Evolutionary conservation across 2,113 vertebrate species (phyloP), one percentile per base, ranked within the genome.

Genomic region (Syngnathus scovelli): DNA sequence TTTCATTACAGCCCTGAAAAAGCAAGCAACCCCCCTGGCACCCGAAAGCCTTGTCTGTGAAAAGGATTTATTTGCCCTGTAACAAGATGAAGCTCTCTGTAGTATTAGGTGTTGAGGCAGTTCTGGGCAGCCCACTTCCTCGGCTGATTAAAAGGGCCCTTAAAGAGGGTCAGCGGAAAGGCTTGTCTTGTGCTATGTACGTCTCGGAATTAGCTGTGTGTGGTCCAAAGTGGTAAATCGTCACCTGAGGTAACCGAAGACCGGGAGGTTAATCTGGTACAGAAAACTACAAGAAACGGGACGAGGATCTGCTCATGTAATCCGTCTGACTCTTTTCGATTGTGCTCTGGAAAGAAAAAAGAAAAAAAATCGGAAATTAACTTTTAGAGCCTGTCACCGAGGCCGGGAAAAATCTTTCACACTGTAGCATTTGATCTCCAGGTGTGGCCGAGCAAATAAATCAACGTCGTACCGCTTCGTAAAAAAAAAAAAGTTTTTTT

Each of bases 21-120:
- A 69, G 70, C 60, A 80, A 86, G 56, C 59, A 74, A 46, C 59
- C 67, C 66, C 66, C 63, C 44, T 71, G 78, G 79, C 64, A 48
- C 64, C 68, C 46, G 55, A 70, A 74, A 83, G 69, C 75, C 74
- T 54, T 13, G 68, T 75, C 77, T 72, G 72, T 67, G 51, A 74
- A 66, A 0, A 7, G 72, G 79, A 79, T 84, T 82, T 74, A 68
- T 83, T 83, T 74, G 69, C 76, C 70, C 16, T 44, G 76, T 85
- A 84, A 84, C 72, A 69, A 83, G 77, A 82, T 81, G 77, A 83
- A 82, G 78, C 71, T 65, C 67, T 72, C 67, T 56, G 54, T 70
- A 68, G 79, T 74, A 74, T 79, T 75, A 74, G 74, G 68, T 76
- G 73, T 66, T 69, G 69, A 70, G 74, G 75, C 58, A 7, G 63